These are phyloP conservation scores for Penaeus chinensis DNA, from an alignment of 1,140 invertebrate genomes.

Conservation along the genomic window DNA sequence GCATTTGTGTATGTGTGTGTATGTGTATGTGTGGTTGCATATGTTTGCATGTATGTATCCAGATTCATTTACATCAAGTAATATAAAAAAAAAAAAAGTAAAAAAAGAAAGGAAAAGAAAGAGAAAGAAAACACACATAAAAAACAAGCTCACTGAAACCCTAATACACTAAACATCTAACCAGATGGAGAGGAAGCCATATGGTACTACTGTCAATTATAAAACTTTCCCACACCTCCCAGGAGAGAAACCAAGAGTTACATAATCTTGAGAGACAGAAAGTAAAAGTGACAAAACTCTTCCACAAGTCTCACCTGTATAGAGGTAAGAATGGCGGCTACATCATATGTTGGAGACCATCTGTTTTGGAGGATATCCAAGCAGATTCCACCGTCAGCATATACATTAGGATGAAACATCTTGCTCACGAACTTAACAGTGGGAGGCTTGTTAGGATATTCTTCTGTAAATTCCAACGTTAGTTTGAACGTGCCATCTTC, in stretches of 20 bases:
- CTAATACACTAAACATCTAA: too few relatives aligned
- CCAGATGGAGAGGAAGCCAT: too few relatives aligned
- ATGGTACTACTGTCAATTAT: too few relatives aligned
- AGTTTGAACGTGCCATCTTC: slow-evolving; percentile 80
- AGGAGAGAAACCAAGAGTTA: background rate
- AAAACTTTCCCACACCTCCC: too few relatives aligned
- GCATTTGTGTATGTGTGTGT: too few relatives aligned
- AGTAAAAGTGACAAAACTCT: background rate
- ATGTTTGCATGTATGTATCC: too few relatives aligned
- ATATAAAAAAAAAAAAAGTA: too few relatives aligned
- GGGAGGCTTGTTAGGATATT: slow-evolving; percentile 80
- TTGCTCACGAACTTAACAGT: slow-evolving; percentile 77
- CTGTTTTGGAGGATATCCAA: slow-evolving; percentile 78
- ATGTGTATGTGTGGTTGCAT: too few relatives aligned
- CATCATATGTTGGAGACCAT: slow-evolving; percentile 77
- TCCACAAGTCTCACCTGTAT: slow-evolving; percentile 71
- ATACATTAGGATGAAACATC: slow-evolving; percentile 81
- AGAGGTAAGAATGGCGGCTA: slow-evolving; percentile 78
- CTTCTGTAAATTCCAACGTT: slow-evolving; percentile 78
- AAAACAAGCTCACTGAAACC: background rate
- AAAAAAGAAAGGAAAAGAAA: too few relatives aligned
- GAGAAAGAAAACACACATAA: background rate
- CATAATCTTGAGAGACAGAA: background rate
- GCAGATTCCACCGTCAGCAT: slow-evolving; percentile 80
- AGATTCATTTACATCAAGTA: too few relatives aligned